phyloP scores from a whole-genome alignment of 1,140 invertebrate genomes.

The Procambarus clarkii region DNA sequence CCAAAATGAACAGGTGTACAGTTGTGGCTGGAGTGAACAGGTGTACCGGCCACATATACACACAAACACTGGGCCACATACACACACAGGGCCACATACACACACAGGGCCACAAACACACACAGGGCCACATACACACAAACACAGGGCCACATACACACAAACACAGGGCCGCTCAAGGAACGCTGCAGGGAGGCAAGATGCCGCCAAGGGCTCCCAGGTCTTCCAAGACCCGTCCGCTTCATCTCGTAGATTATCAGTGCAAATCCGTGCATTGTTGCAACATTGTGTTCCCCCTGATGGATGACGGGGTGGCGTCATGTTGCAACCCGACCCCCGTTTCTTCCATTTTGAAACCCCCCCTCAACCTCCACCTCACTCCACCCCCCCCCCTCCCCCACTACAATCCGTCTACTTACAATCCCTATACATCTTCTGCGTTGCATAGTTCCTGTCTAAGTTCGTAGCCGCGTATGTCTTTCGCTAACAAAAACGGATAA shows the following conservation, averaged over 20 bases:
- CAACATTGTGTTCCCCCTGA: constrained; percentile 20
- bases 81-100: no score
- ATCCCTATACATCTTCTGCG: neutral
- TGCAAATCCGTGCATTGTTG: constrained; percentile 27
- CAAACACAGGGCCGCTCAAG: neutral
- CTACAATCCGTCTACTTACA: neutral
- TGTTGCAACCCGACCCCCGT: constrained; percentile 14
- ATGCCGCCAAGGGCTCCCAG: neutral
- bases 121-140: no score
- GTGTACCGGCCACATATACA: no score
- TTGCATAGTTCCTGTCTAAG: no score
- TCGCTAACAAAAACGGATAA: no score
- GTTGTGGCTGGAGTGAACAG: no score
- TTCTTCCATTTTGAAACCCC: constrained; percentile 1
- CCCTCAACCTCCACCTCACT: neutral
- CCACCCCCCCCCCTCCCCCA: neutral
- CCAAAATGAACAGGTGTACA: no score
- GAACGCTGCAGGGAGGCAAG: neutral
- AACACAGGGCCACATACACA: no score
- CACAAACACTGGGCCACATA: no score
- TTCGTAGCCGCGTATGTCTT: no score
- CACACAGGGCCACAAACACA: no score
- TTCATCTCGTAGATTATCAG: constrained; percentile 30
- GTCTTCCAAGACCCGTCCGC: neutral
- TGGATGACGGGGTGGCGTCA: constrained; percentile 7